phyloP scores from a whole-genome alignment of 2,113 vertebrate species.

The Syngnathus scovelli region DNA sequence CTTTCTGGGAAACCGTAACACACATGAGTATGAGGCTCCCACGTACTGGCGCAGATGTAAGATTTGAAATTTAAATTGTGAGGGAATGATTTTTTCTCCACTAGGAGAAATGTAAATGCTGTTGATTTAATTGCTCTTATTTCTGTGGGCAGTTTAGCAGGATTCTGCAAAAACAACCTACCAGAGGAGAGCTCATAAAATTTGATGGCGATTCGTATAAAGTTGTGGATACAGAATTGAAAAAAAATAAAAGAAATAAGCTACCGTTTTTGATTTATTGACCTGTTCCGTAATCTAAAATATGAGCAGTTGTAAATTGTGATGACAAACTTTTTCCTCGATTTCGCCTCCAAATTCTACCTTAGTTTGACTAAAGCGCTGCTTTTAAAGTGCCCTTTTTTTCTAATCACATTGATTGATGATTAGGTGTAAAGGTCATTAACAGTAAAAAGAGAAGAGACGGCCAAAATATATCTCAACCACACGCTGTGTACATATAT shows the following conservation, averaged over 20 bases:
- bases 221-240: not conserved
- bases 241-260: not conserved
- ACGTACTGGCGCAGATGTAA: not conserved
- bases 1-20: constrained; percentile 57
- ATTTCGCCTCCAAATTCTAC: too few relatives aligned
- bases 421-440: not conserved
- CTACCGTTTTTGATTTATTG: not conserved
- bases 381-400: not conserved
- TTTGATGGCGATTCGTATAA: not conserved
- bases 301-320: not conserved
- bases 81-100: not conserved
- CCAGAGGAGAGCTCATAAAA: not conserved
- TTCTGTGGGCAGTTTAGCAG: not conserved
- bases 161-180: not conserved
- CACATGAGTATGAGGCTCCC: not conserved
- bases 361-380: not conserved
- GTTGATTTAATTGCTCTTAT: not conserved
- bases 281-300: not conserved
- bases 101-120: too few relatives aligned
- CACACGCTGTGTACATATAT: not conserved
- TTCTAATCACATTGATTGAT: not conserved
- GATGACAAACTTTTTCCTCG: not conserved
- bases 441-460: not conserved
- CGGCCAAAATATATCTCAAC: constrained; percentile 3
- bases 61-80: not conserved